Percentiles rank a stretch among this genome's conserved stretches.
Evolutionary conservation across 2,888 invertebrate species (phyloP).

Genomic region (Pardosa pseudoannulata): DNA sequence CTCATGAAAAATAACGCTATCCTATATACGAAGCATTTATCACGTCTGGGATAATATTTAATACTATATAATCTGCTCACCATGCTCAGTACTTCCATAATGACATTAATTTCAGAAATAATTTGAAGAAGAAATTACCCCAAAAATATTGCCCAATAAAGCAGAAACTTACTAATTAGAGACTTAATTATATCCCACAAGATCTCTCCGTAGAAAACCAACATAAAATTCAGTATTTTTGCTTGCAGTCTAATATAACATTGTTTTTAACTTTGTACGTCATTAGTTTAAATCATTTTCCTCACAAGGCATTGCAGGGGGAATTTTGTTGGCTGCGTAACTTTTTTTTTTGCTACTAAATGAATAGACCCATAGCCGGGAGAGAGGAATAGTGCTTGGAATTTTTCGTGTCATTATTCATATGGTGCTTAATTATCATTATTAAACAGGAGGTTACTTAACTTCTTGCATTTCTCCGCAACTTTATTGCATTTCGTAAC

Average conservation of each 20-base stretch:
- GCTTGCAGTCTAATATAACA: neutral
- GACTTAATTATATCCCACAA: neutral
- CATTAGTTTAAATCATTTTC: constrained; percentile 5
- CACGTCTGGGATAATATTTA: no score
- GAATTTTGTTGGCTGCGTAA: neutral
- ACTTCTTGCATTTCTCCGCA: neutral
- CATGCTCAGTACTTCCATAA: no score
- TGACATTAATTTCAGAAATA: neutral
- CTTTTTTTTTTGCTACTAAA: neutral
- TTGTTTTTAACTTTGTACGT: constrained; percentile 3
- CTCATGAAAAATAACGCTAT: no score
- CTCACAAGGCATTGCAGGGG: neutral
- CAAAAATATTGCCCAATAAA: neutral
- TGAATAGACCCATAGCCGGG: neutral
- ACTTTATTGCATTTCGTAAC: neutral
- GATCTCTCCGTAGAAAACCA: neutral
- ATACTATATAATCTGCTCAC: no score
- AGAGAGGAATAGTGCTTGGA: neutral
- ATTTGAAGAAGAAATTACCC: neutral
- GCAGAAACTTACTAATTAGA: neutral
- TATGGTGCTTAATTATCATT: neutral
- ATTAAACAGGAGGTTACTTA: neutral
- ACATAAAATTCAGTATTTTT: neutral
- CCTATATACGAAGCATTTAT: no score
- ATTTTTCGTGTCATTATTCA: neutral